Percentiles rank a stretch among this genome's conserved stretches.
Evolutionary conservation across 2,113 vertebrate genomes (phyloP).

Genomic region (Tenrec ecaudatus): DNA sequence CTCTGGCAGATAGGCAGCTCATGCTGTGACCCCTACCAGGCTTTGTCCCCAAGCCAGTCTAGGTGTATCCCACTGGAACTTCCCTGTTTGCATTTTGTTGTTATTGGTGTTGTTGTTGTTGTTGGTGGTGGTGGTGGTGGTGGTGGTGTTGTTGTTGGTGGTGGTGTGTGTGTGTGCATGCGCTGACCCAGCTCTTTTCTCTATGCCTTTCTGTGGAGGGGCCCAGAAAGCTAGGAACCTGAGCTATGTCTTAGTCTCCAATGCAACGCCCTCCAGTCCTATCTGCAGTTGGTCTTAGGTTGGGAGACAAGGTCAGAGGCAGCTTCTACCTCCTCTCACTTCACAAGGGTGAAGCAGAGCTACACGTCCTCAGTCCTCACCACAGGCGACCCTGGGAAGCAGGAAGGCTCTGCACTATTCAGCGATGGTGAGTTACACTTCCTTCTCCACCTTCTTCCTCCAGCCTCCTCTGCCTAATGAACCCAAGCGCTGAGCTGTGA

Average conservation of each 20-base stretch:
- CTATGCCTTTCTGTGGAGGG: neutral
- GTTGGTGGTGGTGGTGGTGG: neutral
- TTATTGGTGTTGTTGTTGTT: no score
- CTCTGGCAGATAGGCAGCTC: neutral
- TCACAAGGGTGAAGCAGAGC: neutral
- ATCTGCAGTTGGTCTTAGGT: no score
- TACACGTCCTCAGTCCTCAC: neutral
- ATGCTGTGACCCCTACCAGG: neutral
- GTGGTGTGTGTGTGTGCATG: neutral
- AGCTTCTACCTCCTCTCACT: neutral
- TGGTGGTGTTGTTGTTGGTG: no score
- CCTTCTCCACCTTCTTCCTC: neutral
- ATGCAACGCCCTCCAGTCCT: neutral
- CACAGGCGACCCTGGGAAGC: accelerated
- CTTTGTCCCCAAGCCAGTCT: neutral
- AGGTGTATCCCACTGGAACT: neutral
- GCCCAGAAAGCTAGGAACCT: neutral
- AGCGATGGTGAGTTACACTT: neutral
- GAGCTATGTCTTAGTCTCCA: neutral
- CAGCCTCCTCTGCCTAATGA: neutral
- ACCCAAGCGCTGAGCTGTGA: neutral
- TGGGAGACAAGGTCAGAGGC: no score
- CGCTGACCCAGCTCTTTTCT: neutral
- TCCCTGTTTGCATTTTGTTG: neutral
- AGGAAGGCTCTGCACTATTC: neutral